Evolutionary conservation across 2,888 invertebrate genomes (phyloP).

Genomic region (Lochmaea crataegi): DNA sequence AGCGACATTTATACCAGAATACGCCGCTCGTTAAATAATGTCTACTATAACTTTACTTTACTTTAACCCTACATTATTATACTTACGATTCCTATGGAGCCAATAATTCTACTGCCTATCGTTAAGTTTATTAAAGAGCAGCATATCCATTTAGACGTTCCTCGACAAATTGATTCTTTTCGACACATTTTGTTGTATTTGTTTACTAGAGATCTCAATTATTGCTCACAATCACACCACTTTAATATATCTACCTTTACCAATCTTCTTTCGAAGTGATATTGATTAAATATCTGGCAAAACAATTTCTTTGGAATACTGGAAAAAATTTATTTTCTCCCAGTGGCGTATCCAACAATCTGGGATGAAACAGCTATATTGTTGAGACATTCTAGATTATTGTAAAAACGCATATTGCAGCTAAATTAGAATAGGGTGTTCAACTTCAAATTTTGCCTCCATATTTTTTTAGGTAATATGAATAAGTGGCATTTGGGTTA

Average conservation of each 20-base stretch:
- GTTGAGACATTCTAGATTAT: no score
- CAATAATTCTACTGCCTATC: slow-evolving; percentile 29
- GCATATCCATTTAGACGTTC: slow-evolving; percentile 25
- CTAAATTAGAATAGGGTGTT: no score
- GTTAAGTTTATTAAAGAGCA: slow-evolving; percentile 29
- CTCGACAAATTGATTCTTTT: not conserved
- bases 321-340: not conserved
- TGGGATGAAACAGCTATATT: no score
- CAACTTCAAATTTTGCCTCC: no score
- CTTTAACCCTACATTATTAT: no score
- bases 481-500: no score
- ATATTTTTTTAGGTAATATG: no score
- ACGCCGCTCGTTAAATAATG: not conserved
- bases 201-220: not conserved
- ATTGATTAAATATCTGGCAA: not conserved
- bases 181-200: slow-evolving; percentile 1
- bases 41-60: not conserved
- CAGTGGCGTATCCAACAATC: slow-evolving; percentile 17
- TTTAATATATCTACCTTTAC: not conserved
- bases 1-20: not conserved
- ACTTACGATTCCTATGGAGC: slow-evolving; percentile 22
- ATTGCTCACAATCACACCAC: not conserved
- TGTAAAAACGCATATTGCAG: no score
- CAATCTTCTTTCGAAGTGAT: not conserved
- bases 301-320: not conserved